Evolutionary conservation across 2,797 vertebrate species (phyloP), one percentile per base, ranked within the genome.

Genomic region (Megalops cyprinoides): DNA sequence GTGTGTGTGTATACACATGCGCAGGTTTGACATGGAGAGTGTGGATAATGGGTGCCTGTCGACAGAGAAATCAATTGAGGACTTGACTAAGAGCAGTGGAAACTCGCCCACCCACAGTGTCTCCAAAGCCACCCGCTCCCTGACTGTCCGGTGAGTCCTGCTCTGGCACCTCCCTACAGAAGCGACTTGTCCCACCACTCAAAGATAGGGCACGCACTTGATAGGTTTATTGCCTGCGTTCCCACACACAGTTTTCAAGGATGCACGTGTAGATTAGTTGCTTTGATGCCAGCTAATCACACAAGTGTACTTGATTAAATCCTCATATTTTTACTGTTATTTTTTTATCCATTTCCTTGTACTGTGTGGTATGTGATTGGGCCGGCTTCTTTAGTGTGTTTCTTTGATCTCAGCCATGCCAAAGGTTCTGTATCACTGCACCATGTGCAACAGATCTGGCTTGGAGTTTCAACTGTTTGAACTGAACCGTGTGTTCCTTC

Each of bases 1-100:
- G 18, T 10, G n/a, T 78, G 18, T 82, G 2, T 5, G 0, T 60
- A 2, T 34, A 74, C 79, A 14, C 12, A 15, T 82, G 28, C 80
- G 15, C 81, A 99, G 97, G 89, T 96, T 95, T n/a, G 96, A 97
- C 79, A 85, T 90, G 88, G 98, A 98, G 67, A 91, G 80, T 0
- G 0, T 95, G 3, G 98, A 98, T 88, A 97, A 96, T 0, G 97
- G 96, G 0, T 89, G 94, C 78, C 87, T 91, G 0, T 79, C 91
- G 0, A 82, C 92, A 42, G 96, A 97, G 74, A 90, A 94, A 83
- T 99, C 98, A 0, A 86, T 98, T 90, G 98, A 99, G 84, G 98
- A 99, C 85, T 90, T 99, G 88, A 95, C 90, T 90, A 97, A 95
- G 85, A 92, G 86, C 83, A 85, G 74, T 82, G 87, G 87, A 82